Evolutionary conservation across 2,888 invertebrate species (phyloP).

Genomic region (Bombylius major): DNA sequence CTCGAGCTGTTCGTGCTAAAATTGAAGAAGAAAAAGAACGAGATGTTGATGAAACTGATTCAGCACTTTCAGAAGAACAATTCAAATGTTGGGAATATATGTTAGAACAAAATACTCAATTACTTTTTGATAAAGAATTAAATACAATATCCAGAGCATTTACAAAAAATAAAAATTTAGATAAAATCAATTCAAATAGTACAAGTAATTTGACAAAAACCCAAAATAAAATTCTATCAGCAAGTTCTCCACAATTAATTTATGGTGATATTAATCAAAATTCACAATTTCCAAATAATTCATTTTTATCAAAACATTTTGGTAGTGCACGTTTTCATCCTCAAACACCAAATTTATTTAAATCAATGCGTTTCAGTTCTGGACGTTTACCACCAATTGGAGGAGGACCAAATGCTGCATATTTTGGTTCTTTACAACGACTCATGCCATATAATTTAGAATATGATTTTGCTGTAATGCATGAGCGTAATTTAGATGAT

Average conservation of each 20-base stretch:
- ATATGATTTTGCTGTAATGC: slow-evolving; percentile 72
- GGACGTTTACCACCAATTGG: slow-evolving; percentile 40
- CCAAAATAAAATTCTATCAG: slow-evolving; percentile 45
- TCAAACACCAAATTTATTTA: slow-evolving; percentile 34
- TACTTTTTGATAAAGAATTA: slow-evolving; percentile 76
- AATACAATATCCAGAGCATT: slow-evolving; percentile 60
- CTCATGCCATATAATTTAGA: slow-evolving; percentile 74
- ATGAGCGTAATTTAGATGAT: slow-evolving; percentile 57
- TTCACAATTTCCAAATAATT: slow-evolving; percentile 23
- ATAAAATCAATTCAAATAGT: slow-evolving; percentile 10
- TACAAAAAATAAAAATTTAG: slow-evolving; percentile 32
- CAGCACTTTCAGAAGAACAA: slow-evolving; percentile 65
- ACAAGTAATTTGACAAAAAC: slow-evolving; percentile 23
- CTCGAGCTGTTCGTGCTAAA: slow-evolving; percentile 47
- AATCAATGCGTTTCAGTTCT: slow-evolving; percentile 45
- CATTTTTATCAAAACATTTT: slow-evolving; percentile 60
- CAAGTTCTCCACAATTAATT: slow-evolving; percentile 54
- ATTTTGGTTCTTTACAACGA: slow-evolving; percentile 73
- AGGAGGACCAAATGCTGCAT: slow-evolving; percentile 75
- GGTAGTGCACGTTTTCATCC: slow-evolving; percentile 70
- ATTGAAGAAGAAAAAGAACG: slow-evolving; percentile 53
- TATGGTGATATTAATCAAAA: slow-evolving; percentile 19
- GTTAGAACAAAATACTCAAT: slow-evolving; percentile 80
- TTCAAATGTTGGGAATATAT: slow-evolving; percentile 90
- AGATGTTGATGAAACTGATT: slow-evolving; percentile 42